Conservation (phyloP, 2,113 vertebrate genomes). For the Scalopus aquaticus region DNA sequence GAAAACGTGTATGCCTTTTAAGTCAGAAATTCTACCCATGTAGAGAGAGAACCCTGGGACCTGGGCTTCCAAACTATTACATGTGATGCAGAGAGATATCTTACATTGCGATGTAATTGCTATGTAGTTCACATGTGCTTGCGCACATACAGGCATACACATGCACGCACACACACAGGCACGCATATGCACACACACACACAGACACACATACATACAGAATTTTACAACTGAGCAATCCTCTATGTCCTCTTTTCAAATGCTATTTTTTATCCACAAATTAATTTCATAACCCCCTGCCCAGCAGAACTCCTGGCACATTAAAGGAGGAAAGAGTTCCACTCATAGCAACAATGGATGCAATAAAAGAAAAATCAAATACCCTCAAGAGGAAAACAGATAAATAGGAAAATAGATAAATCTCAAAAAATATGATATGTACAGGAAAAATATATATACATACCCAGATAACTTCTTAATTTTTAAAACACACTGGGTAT, state of each 20-base stretch:
- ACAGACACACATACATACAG: too few species aligned
- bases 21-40: neutral
- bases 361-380: neutral
- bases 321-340: neutral
- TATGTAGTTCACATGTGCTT: accelerated
- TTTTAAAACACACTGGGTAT: neutral
- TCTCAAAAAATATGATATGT: neutral
- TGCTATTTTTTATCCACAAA: neutral
- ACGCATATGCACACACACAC: too few species aligned
- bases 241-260: neutral
- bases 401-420: neutral
- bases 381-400: neutral
- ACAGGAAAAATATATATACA: neutral
- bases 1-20: neutral
- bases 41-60: neutral
- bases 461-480: neutral
- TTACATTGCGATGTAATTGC: neutral
- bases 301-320: neutral
- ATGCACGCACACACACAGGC: too few species aligned
- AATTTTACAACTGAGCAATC: neutral
- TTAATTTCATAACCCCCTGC: neutral
- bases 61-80: neutral
- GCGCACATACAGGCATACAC: too few species aligned
- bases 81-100: neutral
- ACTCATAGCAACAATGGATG: neutral